Percentiles rank a stretch among this genome's conserved stretches.
These are phyloP conservation scores for Sakesphorus luctuosus DNA, from an alignment of 2,113 vertebrate species.

Conservation along the genomic window DNA sequence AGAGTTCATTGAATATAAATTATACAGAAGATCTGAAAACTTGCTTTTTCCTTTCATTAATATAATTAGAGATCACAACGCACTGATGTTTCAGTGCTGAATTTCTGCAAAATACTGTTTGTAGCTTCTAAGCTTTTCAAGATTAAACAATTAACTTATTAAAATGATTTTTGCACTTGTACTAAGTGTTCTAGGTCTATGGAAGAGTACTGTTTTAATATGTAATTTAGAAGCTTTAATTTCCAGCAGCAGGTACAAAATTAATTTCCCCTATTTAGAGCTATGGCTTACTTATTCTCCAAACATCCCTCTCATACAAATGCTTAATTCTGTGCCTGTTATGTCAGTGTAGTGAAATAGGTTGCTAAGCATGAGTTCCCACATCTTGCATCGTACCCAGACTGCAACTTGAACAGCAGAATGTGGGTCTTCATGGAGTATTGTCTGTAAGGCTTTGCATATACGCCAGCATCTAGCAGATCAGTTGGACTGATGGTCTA, in stretches of 20 bases:
- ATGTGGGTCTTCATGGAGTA: neutral
- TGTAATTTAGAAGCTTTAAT: neutral
- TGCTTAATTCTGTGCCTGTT: neutral
- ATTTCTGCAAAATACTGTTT: neutral
- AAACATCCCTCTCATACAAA: neutral
- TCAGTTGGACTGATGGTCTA: neutral
- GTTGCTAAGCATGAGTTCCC: neutral
- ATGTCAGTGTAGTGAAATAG: neutral
- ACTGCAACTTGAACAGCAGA: neutral
- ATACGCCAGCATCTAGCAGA: neutral
- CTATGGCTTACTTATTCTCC: neutral
- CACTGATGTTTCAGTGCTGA: neutral
- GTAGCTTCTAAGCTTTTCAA: neutral
- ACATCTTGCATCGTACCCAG: neutral
- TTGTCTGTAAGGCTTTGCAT: neutral
- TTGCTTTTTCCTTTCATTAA: neutral
- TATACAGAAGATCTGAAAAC: neutral
- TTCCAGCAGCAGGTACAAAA: neutral
- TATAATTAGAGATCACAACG: neutral
- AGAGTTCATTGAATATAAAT: neutral
- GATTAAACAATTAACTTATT: neutral
- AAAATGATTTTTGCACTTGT: neutral
- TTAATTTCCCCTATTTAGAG: neutral
- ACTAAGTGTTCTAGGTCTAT: neutral
- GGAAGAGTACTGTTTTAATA: neutral